These are phyloP conservation scores for Pangasianodon gigas DNA, from an alignment of 2,113 vertebrate genomes.

Conservation along the genomic window DNA sequence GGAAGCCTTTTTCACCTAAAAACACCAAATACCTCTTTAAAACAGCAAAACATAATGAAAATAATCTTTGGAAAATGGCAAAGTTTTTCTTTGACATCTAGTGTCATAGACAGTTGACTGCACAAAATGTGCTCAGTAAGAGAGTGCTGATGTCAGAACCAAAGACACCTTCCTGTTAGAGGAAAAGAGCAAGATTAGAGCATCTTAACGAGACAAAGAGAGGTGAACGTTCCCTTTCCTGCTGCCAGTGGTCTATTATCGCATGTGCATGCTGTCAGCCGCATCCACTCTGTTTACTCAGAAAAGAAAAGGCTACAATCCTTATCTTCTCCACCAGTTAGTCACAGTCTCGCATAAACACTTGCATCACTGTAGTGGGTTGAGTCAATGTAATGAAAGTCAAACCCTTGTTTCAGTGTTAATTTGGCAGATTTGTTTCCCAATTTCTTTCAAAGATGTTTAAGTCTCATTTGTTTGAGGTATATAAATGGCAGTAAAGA, in stretches of 20 bases:
- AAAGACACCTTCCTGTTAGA: conserved; percentile 34
- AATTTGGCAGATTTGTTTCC: neutral
- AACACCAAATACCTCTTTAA: neutral
- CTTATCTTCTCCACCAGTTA: neutral
- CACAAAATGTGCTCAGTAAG: conserved; percentile 36
- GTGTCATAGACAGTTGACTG: conserved; percentile 26
- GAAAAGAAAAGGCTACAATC: neutral
- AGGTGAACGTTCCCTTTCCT: neutral
- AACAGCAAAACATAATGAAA: neutral
- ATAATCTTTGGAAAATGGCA: neutral
- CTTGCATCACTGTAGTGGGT: neutral
- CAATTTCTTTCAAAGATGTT: neutral
- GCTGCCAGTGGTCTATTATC: conserved; percentile 8
- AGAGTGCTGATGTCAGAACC: conserved; percentile 23
- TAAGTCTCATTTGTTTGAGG: neutral
- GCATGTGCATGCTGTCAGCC: neutral
- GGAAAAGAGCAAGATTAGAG: conserved; percentile 42
- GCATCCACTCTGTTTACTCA: neutral
- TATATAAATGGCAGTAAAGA: neutral
- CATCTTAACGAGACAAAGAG: conserved; percentile 21
- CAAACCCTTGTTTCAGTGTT: neutral
- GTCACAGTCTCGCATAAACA: conserved; percentile 1
- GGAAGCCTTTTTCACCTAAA: neutral
- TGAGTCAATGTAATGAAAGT: conserved; percentile 1
- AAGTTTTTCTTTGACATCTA: neutral